Evolutionary conservation across 2,888 invertebrate genomes (phyloP), one percentile per base, ranked within the genome.

Genomic region (Lithophane leautieri): DNA sequence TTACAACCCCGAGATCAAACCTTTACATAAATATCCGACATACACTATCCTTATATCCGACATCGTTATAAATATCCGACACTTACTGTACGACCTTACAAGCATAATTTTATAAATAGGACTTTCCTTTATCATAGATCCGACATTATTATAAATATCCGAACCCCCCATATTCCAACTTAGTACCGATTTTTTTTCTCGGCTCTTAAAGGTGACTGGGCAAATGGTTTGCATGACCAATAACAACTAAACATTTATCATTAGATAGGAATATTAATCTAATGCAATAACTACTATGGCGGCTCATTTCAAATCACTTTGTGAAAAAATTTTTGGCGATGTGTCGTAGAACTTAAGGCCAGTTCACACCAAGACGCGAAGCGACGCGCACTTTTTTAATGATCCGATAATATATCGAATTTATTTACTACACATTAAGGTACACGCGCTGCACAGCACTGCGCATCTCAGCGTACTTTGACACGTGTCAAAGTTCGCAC

Each of bases 41-140:
- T 44, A 40, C 8, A 14, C 34, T 44, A 40, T 34, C 44, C n/a
- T 47, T 47, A 47, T 4, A 58, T 22, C 25, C 44, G 56, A 63
- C 2, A 47, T 14, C 40, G 9, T 40, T 16, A 67, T 4, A 47
- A 44, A 19, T 73, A 52, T 42, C 52, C 44, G 54, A n/a, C 60
- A 61, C 42, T 54, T 73, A n/a, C 50, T 11, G 16, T 7, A n/a
- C n/a, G n/a, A n/a, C 34, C 28, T 65, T 34, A 72, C 34, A 73
- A 25, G 6, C 28, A 72, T 56, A 71, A 54, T 54, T 54, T 60
- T 34, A 47, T 28, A 60, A 66, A 28, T 34, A 47, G 16, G n/a
- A 71, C 14, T 34, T 52, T 0, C n/a, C 3, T 2, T 22, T 25
- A 25, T 16, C 9, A 34, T 34, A 71, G n/a, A 71, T 56, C 71